Conservation (phyloP, 2,888 invertebrate species). For the Epirrita christyi region DNA sequence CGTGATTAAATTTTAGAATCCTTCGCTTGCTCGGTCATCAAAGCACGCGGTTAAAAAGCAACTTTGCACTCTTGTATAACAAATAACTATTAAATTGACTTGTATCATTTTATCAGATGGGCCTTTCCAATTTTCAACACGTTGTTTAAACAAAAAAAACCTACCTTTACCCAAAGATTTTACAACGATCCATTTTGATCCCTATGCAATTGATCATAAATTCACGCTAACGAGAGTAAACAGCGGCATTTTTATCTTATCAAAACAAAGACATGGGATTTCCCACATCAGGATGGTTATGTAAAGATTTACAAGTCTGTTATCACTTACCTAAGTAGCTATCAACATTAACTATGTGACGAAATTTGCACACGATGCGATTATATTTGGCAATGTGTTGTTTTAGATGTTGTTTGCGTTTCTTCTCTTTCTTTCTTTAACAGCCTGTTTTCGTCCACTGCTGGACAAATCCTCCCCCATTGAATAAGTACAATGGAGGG, state of each 20-base stretch:
- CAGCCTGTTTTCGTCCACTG: too few relatives aligned
- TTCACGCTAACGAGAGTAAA: constrained; percentile 2
- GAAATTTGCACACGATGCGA: not conserved
- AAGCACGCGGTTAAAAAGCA: too few relatives aligned
- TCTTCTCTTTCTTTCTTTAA: too few relatives aligned
- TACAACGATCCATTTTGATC: constrained; percentile 10
- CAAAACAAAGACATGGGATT: constrained; percentile 15
- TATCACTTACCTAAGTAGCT: too few relatives aligned
- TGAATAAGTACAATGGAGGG: too few relatives aligned
- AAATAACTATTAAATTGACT: too few relatives aligned
- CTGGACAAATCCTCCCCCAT: too few relatives aligned
- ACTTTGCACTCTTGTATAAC: too few relatives aligned
- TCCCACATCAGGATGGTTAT: constrained; percentile 14
- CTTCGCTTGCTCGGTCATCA: too few relatives aligned
- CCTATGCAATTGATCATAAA: constrained; percentile 15
- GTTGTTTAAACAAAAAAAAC: not conserved
- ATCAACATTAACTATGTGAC: not conserved
- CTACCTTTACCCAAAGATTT: constrained; percentile 13
- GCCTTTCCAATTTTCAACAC: not conserved
- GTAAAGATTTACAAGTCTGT: constrained; percentile 18
- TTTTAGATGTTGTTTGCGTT: too few relatives aligned
- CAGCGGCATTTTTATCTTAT: constrained; percentile 17
- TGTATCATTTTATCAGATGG: not conserved
- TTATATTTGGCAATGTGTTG: not conserved
- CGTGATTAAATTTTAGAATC: too few relatives aligned